Percentiles rank a stretch among this genome's conserved stretches.
Evolutionary conservation across 2,113 vertebrate genomes (phyloP).

Genomic region (Trogon surrucura): DNA sequence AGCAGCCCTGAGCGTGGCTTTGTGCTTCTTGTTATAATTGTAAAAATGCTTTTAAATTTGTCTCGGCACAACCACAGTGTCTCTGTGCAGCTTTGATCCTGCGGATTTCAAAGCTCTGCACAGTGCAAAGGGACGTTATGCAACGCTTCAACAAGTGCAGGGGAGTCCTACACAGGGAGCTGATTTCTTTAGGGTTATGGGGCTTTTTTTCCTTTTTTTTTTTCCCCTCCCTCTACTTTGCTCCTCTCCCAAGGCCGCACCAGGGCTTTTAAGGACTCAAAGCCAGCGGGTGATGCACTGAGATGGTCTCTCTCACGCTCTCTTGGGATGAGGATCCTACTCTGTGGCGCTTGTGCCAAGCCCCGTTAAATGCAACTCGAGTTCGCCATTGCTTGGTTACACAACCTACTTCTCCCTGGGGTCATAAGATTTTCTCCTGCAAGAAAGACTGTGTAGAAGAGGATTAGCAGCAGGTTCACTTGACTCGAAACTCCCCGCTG

Average conservation of each 20-base stretch:
- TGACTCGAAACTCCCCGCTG: neutral
- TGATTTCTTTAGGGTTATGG: neutral
- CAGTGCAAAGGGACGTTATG: neutral
- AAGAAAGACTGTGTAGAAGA: slow-evolving; percentile 20
- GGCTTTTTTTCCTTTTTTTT: neutral
- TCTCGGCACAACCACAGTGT: neutral
- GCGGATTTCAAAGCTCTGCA: neutral
- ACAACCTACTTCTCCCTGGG: slow-evolving; percentile 31
- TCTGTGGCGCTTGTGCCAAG: slow-evolving; percentile 18
- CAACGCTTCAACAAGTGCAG: neutral
- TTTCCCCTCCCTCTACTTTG: rapidly evolving
- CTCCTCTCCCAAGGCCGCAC: neutral
- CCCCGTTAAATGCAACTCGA: slow-evolving; percentile 12
- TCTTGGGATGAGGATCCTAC: neutral
- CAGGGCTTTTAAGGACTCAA: slow-evolving; percentile 30
- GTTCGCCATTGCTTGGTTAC: slow-evolving; percentile 51
- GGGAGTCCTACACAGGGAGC: neutral
- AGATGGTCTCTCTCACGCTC: slow-evolving; percentile 46
- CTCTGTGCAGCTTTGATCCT: neutral
- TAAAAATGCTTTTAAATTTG: neutral
- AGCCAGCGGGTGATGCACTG: neutral
- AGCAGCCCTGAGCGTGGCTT: neutral
- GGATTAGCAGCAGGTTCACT: slow-evolving; percentile 15
- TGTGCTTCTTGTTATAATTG: neutral
- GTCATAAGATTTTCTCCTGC: slow-evolving; percentile 19